phyloP scores from a whole-genome alignment of 2,113 vertebrate species.

The Bagarius yarrelli region DNA sequence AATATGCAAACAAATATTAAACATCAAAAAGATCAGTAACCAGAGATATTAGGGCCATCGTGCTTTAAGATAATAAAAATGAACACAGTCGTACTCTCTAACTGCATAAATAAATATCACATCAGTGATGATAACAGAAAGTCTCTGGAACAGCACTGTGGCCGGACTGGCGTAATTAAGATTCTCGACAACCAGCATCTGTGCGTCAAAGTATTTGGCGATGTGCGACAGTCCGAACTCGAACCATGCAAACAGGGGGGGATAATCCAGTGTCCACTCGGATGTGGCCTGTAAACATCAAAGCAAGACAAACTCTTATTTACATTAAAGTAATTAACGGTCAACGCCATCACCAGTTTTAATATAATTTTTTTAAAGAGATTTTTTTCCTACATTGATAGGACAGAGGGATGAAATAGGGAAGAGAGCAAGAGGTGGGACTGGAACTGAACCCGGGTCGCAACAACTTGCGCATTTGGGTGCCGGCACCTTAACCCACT shows the following conservation, averaged over 20 bases:
- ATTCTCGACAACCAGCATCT: constrained; percentile 85
- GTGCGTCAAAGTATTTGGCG: constrained; percentile 79
- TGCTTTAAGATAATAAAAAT: background rate
- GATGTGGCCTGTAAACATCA: constrained; percentile 79
- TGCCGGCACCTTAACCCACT: too few species aligned
- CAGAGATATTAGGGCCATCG: background rate
- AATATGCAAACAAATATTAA: background rate
- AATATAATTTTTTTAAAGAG: too few species aligned
- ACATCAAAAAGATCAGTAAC: background rate
- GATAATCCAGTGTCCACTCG: constrained; percentile 95
- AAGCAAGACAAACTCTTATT: background rate
- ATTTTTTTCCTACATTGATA: too few species aligned
- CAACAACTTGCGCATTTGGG: too few species aligned
- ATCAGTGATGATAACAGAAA: constrained; percentile 86
- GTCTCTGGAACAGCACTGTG: constrained; percentile 85
- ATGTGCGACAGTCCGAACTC: constrained; percentile 80
- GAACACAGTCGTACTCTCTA: constrained; percentile 79
- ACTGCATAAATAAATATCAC: constrained; percentile 80
- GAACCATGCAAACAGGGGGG: constrained; percentile 95
- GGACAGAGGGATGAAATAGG: too few species aligned
- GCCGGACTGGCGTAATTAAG: constrained; percentile 78
- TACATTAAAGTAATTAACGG: background rate
- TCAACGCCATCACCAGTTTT: background rate
- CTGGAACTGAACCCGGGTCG: too few species aligned
- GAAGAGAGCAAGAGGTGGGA: too few species aligned